These are phyloP conservation scores for Ctenodactylus gundi DNA, from an alignment of 2,113 vertebrate species.

Conservation along the genomic window DNA sequence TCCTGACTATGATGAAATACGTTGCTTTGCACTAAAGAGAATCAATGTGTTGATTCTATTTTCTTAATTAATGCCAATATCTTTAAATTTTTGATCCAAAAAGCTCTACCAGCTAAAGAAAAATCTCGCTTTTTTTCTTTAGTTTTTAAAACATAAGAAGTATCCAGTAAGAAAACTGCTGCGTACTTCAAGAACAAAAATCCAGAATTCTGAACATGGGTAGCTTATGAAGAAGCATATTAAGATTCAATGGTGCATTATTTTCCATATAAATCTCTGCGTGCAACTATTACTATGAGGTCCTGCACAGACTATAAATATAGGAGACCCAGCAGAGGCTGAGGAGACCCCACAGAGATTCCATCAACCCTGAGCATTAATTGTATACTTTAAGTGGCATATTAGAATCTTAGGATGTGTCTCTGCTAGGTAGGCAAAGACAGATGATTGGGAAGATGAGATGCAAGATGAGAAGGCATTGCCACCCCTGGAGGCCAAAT, in stretches of 20 bases:
- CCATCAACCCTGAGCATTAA: neutral
- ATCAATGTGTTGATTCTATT: neutral
- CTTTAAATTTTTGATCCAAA: neutral
- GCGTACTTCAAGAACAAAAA: neutral
- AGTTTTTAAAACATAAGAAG: neutral
- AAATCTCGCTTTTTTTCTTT: neutral
- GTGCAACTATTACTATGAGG: neutral
- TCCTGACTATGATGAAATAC: neutral
- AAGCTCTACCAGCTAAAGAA: neutral
- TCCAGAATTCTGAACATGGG: neutral
- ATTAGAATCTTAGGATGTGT: slow-evolving; percentile 47
- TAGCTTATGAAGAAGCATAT: neutral
- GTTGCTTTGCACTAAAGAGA: neutral
- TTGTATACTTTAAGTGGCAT: slow-evolving; percentile 8
- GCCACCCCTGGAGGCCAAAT: neutral
- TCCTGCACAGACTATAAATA: neutral
- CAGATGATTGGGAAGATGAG: slow-evolving; percentile 37
- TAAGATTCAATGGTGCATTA: neutral
- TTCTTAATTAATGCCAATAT: neutral
- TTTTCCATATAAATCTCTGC: neutral
- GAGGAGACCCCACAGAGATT: neutral
- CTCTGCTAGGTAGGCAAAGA: slow-evolving; percentile 12
- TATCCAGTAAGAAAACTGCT: neutral
- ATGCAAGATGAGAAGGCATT: slow-evolving; percentile 58
- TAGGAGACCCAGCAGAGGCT: neutral